These are phyloP conservation scores for Drosophila pectinifera DNA, from an alignment of 1,140 invertebrate genomes.

Conservation along the genomic window DNA sequence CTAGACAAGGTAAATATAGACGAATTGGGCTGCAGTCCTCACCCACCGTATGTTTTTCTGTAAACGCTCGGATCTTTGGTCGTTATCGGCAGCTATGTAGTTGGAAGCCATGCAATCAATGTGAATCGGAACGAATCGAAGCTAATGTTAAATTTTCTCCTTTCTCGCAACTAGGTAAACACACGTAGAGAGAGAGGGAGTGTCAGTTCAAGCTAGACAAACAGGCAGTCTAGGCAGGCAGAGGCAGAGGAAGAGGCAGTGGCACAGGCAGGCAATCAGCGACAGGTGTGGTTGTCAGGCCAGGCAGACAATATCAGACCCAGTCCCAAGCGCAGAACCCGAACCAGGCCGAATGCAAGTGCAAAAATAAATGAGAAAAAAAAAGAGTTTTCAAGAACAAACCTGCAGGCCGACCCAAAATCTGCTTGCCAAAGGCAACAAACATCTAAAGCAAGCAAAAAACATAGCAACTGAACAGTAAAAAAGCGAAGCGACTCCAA, in stretches of 20 bases:
- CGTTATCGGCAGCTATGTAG: constrained; percentile 39
- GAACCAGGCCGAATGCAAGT: constrained; percentile 41
- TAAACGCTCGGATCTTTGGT: constrained; percentile 45
- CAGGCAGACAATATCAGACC: constrained; percentile 69
- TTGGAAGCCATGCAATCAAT: constrained; percentile 36
- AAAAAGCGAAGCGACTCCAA: constrained; percentile 32
- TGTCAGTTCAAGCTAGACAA: constrained; percentile 80
- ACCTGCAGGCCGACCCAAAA: constrained; percentile 18
- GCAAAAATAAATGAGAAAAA: constrained; percentile 5
- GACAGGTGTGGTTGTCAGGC: constrained; percentile 56
- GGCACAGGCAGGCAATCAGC: constrained; percentile 72
- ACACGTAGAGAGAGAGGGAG: constrained; percentile 56
- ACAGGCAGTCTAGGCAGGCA: constrained; percentile 78
- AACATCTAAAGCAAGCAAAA: constrained; percentile 29
- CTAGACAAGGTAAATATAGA: constrained; percentile 73
- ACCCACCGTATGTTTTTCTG: constrained; percentile 6
- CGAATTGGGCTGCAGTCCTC: not conserved
- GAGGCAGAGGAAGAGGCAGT: constrained; percentile 52
- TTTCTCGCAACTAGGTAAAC: constrained; percentile 82
- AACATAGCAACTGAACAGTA: constrained; percentile 19
- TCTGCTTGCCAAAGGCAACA: constrained; percentile 29
- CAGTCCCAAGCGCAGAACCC: constrained; percentile 28
- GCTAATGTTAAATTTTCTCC: constrained; percentile 76
- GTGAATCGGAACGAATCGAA: constrained; percentile 37
- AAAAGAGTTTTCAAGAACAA: constrained; percentile 37